Conservation (phyloP, 64 coral and sea anemone species). For the Stylophora pistillata region DNA sequence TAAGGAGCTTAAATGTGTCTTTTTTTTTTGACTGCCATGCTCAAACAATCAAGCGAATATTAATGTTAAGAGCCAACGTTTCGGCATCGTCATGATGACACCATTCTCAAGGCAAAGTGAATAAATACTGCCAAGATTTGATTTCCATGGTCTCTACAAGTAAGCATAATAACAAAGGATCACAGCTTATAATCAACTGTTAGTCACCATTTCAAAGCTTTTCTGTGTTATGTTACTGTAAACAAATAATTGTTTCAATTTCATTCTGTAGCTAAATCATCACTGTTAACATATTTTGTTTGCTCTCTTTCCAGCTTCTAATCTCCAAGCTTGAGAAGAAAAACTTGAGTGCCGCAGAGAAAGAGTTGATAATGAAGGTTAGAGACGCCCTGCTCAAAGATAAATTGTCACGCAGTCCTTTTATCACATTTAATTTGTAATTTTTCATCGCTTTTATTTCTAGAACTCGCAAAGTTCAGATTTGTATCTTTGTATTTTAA, state of each 20-base stretch:
- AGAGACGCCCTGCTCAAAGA: not conserved
- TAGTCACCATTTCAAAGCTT: no score
- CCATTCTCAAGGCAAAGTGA: no score
- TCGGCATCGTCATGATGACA: no score
- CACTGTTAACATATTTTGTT: not conserved
- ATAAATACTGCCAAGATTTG: no score
- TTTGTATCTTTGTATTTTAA: not conserved
- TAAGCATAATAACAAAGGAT: no score
- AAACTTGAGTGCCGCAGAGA: conserved; percentile 79
- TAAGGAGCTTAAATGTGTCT: not conserved
- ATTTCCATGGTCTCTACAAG: no score
- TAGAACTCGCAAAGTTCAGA: not conserved
- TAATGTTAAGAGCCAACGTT: no score
- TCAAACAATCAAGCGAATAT: no score
- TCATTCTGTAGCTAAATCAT: no score
- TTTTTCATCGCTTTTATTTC: not conserved
- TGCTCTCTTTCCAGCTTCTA: conserved; percentile 63
- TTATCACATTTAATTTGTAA: not conserved
- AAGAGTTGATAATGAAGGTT: conserved; percentile 93
- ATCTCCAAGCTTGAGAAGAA: conserved; percentile 98
- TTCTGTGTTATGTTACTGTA: not conserved
- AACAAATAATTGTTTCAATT: no score
- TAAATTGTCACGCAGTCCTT: not conserved
- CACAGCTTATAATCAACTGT: no score
- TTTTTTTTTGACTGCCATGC: not conserved